These are phyloP conservation scores for Babylonia areolata DNA, from an alignment of 1,140 invertebrate genomes.

Conservation along the genomic window DNA sequence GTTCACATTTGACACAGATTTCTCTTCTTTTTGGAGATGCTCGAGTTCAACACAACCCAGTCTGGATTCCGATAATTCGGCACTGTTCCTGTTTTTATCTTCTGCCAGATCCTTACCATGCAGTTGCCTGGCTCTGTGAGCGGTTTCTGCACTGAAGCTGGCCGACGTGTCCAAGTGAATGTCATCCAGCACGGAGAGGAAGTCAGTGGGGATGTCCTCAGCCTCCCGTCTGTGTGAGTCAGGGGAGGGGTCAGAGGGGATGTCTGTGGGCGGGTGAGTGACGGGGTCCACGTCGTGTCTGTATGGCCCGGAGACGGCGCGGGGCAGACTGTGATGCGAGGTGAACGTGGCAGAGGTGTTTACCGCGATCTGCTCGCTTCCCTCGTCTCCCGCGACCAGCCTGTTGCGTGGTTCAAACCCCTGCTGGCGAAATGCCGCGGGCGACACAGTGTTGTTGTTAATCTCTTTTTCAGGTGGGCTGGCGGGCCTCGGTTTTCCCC, in stretches of 20 bases:
- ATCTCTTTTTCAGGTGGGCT: not conserved
- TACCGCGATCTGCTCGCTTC: not conserved
- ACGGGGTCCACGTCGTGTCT: not conserved
- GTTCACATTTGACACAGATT: not conserved
- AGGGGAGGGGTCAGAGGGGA: not conserved
- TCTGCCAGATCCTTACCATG: not conserved
- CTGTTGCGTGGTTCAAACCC: not conserved
- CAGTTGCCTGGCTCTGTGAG: not conserved
- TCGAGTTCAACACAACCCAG: not conserved
- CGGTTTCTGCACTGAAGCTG: not conserved
- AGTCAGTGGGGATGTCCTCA: conserved; percentile 2
- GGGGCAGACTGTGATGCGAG: not conserved
- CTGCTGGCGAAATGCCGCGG: not conserved
- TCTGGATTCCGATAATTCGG: not conserved
- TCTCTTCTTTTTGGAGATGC: not conserved
- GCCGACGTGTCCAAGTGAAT: not conserved
- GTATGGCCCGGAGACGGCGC: not conserved
- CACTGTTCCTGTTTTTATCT: not conserved
- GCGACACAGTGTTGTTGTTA: not conserved
- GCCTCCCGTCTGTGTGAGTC: not conserved
- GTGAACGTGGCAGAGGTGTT: not conserved
- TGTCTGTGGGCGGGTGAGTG: not conserved
- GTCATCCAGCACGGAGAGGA: conserved; percentile 20
- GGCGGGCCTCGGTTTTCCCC: not conserved
- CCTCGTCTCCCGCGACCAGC: not conserved